Percentiles rank a stretch among this genome's conserved stretches.
These are phyloP conservation scores for Panthera tigris DNA, from an alignment of 2,113 vertebrate species.

Conservation along the genomic window DNA sequence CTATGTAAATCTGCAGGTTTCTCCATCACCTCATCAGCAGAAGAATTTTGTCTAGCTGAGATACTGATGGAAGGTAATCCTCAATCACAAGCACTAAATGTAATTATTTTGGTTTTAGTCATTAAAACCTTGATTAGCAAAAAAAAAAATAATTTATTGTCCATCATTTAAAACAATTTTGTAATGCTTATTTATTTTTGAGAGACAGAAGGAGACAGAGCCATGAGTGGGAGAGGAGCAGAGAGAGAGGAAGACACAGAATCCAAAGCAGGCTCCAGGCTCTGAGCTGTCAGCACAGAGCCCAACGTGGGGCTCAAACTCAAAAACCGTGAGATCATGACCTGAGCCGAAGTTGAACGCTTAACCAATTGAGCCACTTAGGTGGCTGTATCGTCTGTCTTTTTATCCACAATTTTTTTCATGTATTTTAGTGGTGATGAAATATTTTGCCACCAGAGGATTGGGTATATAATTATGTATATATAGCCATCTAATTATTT, in stretches of 20 bases:
- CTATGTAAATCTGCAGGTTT: background rate
- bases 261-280: no score
- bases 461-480: background rate
- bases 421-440: background rate
- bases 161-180: no score
- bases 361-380: no score
- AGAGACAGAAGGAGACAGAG: no score
- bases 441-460: background rate
- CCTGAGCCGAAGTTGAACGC: no score
- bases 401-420: background rate
- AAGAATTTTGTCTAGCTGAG: background rate
- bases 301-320: no score
- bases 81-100: background rate
- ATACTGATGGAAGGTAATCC: background rate
- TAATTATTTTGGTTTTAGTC: background rate
- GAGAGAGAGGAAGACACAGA: no score
- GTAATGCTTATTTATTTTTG: no score
- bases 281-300: no score
- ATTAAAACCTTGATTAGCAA: background rate
- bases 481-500: background rate
- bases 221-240: no score
- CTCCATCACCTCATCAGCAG: background rate
- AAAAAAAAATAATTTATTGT: background rate
- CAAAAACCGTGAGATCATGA: no score
- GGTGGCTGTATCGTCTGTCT: background rate